Base-by-base conservation (phyloP, 2,888 invertebrate species). In the Sialis lutaria region DNA sequence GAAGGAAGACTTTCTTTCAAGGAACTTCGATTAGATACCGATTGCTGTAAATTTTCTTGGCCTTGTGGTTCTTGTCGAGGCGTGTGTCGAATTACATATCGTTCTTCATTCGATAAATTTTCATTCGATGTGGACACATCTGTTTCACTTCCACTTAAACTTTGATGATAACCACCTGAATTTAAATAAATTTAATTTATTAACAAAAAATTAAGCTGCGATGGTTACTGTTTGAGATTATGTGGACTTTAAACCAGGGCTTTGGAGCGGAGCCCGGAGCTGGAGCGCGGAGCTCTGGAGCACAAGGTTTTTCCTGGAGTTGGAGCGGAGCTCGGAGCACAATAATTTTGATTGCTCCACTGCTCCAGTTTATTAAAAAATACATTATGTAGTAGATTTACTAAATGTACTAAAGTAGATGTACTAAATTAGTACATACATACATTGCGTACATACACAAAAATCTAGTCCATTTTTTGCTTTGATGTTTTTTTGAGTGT, bases 1-100 rank as follows among this genome's bases (percentile, higher is more conserved):
- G 67, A 67, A 49, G 70, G 70, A 53, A 73, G 59, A 59, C 69
- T 72, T 53, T 73, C 72, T 55, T 79, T 76, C 34, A 79, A 62
- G 9, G 75, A 75, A 52, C 61, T 79, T 58, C 68, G 71, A 64
- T 69, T 78, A 55, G 69, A 75, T 22, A 22, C 22, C 58, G 59
- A 68, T 60, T 55, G 54, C 53, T 69, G 72, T 50, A 73, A 73
- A 64, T 83, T 87, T 64, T 91, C 91, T 64, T 91, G 89, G 1
- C 91, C 91, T 64, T 91, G 91, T 1, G 91, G 91, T 61, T 91
- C 91, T 58, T 90, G 90, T 35, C 91, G 71, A 6, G 84, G 80
- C 1, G 82, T 84, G 58, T 84, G 84, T 53, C 82, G 70, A 51
- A 88, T 82, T 42, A 86, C 84, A 68, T 84, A 85, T 54, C 85